These are phyloP conservation scores for Hymenopus coronatus DNA, from an alignment of 2,888 invertebrate genomes.

Conservation along the genomic window DNA sequence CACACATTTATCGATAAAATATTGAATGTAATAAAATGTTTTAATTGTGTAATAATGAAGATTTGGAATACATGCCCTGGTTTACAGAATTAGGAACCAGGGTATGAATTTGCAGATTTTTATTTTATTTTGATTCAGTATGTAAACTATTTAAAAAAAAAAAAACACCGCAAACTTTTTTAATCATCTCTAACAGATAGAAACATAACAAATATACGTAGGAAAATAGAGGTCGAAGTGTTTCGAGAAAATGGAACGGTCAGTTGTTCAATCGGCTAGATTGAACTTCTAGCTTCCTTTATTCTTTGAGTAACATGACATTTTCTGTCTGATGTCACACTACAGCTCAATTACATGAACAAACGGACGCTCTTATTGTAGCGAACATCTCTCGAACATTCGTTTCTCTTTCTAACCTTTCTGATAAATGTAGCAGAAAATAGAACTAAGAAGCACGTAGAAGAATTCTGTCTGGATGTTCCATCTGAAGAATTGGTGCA, in stretches of 20 bases:
- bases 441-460: neutral
- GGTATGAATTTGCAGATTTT: no score
- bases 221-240: no score
- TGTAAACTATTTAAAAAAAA: no score
- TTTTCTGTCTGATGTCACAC: neutral
- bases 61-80: no score
- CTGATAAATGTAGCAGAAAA: neutral
- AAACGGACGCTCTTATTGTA: neutral
- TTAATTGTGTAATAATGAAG: no score
- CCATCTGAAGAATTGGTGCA: neutral
- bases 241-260: neutral
- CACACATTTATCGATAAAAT: no score
- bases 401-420: neutral
- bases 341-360: neutral
- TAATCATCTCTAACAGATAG: no score
- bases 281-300: neutral
- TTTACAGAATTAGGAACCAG: no score
- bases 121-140: no score
- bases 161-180: neutral
- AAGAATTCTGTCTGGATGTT: neutral
- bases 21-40: no score
- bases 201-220: neutral
- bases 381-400: neutral
- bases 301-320: neutral
- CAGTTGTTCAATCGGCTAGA: neutral